Evolutionary conservation across 2,113 vertebrate genomes (phyloP).

Genomic region (Gadus chalcogrammus): DNA sequence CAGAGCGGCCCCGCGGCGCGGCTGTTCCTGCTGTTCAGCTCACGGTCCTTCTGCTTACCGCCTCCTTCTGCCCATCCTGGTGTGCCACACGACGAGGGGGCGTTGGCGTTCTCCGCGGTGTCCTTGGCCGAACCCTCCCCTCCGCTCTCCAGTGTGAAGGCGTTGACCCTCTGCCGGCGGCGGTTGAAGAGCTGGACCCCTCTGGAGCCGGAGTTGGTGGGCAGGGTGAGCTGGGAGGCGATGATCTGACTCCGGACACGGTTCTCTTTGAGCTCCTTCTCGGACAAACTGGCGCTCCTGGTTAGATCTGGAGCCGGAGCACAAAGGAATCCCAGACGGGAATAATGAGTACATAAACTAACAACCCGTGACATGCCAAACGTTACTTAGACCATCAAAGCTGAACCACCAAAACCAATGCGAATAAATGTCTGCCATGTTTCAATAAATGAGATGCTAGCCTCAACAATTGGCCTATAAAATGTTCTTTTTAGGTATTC

Average conservation of each 20-base stretch:
- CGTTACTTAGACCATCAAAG: neutral
- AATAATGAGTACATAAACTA: neutral
- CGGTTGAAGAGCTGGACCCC: constrained; percentile 92
- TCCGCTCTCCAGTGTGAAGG: constrained; percentile 77
- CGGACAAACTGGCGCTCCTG: constrained; percentile 83
- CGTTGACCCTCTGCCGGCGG: constrained; percentile 84
- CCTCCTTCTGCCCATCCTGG: constrained; percentile 66
- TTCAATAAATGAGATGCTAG: neutral
- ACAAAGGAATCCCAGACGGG: constrained; percentile 17
- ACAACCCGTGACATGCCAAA: too few species aligned
- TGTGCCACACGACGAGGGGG: constrained; percentile 39
- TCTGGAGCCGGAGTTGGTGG: constrained; percentile 82
- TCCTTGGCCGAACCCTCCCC: constrained; percentile 46
- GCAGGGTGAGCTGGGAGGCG: constrained; percentile 86
- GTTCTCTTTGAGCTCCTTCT: constrained; percentile 90
- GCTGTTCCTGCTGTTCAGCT: constrained; percentile 48
- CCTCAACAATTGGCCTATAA: neutral
- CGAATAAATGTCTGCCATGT: neutral
- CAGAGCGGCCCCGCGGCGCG: constrained; percentile 27
- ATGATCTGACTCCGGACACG: constrained; percentile 85
- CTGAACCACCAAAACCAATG: neutral
- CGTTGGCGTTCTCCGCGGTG: constrained; percentile 48
- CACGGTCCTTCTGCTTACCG: constrained; percentile 59
- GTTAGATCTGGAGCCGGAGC: constrained; percentile 71
- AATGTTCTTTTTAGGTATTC: neutral